phyloP scores from a whole-genome alignment of 2,888 invertebrate species.

The Diplazon laetatorius region DNA sequence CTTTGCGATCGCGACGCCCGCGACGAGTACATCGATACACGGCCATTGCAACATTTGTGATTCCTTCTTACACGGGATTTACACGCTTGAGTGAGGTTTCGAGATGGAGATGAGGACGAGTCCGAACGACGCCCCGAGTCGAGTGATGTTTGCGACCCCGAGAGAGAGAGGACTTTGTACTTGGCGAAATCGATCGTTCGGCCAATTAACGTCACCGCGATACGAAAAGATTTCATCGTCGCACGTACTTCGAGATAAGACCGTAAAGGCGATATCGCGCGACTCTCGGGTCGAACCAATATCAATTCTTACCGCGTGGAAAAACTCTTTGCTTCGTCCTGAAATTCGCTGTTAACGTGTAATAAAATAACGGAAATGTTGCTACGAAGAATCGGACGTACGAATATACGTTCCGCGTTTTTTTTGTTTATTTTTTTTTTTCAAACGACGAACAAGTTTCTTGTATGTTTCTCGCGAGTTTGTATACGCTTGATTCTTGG shows the following conservation, averaged over 20 bases:
- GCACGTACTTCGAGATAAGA: slow-evolving; percentile 12
- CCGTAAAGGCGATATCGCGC: slow-evolving; percentile 1
- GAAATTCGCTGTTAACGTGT: not conserved
- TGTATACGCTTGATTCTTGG: not conserved
- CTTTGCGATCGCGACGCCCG: too few species aligned
- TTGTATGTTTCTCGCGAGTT: not conserved
- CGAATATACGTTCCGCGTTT: not conserved
- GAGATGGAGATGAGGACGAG: slow-evolving; percentile 6
- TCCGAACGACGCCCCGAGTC: slow-evolving; percentile 18
- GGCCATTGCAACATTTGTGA: slow-evolving; percentile 7
- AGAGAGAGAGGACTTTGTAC: not conserved
- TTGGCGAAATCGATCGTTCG: slow-evolving; percentile 67
- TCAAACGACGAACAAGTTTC: slow-evolving; percentile 2
- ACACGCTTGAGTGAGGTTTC: not conserved
- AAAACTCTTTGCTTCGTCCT: slow-evolving; percentile 13
- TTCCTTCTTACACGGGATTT: slow-evolving; percentile 7
- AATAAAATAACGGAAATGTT: slow-evolving; percentile 14
- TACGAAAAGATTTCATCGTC: slow-evolving; percentile 33
- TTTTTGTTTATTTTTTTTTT: too few species aligned
- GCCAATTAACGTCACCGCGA: slow-evolving; percentile 68
- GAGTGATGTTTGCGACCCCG: too few species aligned
- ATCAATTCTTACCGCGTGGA: slow-evolving; percentile 5
- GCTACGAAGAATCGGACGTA: not conserved
- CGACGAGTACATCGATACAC: slow-evolving; percentile 29
- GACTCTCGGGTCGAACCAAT: slow-evolving; percentile 15